phyloP scores from a whole-genome alignment of 2,797 vertebrate species.

The Poecilia picta region DNA sequence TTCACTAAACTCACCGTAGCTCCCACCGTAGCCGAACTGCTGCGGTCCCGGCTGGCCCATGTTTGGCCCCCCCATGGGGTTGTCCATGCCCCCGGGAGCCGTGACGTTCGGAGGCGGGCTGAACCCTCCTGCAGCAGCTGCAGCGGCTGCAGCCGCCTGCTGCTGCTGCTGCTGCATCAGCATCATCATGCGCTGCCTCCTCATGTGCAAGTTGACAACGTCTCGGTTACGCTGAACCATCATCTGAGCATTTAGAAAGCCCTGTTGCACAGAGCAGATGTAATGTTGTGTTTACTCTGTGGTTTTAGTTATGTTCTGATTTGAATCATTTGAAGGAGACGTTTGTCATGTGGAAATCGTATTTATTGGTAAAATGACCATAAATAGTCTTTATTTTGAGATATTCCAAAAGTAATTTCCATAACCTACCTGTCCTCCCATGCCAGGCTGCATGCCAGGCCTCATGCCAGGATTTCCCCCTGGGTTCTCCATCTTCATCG shows the following conservation, averaged over 20 bases:
- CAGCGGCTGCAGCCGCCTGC: slow-evolving; percentile 84
- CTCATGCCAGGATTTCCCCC: slow-evolving; percentile 86
- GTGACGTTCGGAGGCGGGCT: slow-evolving; percentile 96
- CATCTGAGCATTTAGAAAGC: slow-evolving; percentile 96
- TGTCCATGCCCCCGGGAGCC: slow-evolving; percentile 91
- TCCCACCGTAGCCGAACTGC: slow-evolving; percentile 90
- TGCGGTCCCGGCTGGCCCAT: slow-evolving; percentile 91
- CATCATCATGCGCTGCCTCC: slow-evolving; percentile 93
- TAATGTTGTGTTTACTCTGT: neutral
- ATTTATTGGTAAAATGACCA: neutral
- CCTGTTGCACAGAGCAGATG: slow-evolving; percentile 74
- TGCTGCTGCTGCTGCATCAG: slow-evolving; percentile 88
- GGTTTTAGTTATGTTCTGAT: neutral
- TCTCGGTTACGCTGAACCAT: slow-evolving; percentile 94
- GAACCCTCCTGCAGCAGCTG: slow-evolving; percentile 85
- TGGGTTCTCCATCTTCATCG: slow-evolving; percentile 91
- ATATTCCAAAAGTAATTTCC: neutral
- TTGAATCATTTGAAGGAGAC: neutral
- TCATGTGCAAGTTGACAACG: slow-evolving; percentile 91
- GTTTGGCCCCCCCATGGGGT: slow-evolving; percentile 84
- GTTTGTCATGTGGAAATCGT: neutral
- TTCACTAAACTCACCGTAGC: slow-evolving; percentile 84
- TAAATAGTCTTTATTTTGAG: neutral
- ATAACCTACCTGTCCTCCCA: slow-evolving; percentile 78
- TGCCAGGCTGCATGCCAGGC: slow-evolving; percentile 88